These are phyloP conservation scores for Excalfactoria chinensis DNA, from an alignment of 2,113 vertebrate genomes.

Conservation along the genomic window DNA sequence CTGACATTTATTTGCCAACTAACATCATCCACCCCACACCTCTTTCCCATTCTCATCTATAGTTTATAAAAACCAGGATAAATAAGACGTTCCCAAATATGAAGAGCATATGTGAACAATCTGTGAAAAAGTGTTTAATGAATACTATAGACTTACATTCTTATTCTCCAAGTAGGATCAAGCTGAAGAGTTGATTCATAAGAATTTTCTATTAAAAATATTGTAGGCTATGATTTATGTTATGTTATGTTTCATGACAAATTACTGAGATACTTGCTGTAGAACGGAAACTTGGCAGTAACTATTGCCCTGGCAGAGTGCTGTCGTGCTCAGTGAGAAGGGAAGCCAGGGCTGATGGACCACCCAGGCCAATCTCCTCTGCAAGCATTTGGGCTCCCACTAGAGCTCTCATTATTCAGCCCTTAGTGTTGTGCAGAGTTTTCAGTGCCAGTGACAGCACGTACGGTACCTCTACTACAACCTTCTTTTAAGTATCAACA, in stretches of 20 bases:
- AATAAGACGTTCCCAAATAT: constrained; percentile 15
- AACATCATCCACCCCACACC: neutral
- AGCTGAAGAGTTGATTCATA: constrained; percentile 16
- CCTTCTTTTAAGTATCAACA: neutral
- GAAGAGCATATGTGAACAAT: constrained; percentile 39
- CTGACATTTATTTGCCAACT: constrained; percentile 56
- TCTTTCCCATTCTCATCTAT: constrained; percentile 3
- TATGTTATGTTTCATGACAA: constrained; percentile 19
- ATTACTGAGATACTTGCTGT: constrained; percentile 50
- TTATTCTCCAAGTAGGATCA: neutral
- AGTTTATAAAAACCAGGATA: constrained; percentile 31
- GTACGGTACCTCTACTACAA: neutral
- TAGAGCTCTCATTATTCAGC: neutral
- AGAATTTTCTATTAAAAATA: neutral
- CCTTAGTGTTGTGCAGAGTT: rapidly evolving
- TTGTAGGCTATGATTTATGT: constrained; percentile 44
- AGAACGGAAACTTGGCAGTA: constrained; percentile 54
- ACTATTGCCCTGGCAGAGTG: neutral
- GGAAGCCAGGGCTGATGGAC: constrained; percentile 9
- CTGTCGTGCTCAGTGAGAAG: neutral
- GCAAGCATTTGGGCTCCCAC: neutral
- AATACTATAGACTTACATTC: neutral
- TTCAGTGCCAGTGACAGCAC: neutral
- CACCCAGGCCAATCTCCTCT: neutral
- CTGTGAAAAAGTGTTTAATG: constrained; percentile 30